These are phyloP conservation scores for Arrhamphus sclerolepis DNA, from an alignment of 2,797 vertebrate genomes.

Conservation along the genomic window DNA sequence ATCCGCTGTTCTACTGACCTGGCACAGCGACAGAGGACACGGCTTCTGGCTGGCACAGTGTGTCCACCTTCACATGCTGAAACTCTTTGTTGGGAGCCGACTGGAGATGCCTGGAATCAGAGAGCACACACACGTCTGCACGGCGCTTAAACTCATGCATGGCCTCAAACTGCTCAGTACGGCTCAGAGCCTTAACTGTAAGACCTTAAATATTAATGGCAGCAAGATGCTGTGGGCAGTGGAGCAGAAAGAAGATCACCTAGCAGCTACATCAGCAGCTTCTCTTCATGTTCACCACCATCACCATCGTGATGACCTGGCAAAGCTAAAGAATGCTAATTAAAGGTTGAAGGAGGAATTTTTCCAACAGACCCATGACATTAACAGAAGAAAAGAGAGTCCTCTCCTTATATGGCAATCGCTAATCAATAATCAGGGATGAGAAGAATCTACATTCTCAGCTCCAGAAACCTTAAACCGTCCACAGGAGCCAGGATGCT, in stretches of 20 bases:
- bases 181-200: constrained; percentile 64
- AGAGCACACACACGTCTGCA: constrained; percentile 15
- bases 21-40: constrained; percentile 90
- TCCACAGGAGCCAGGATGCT: constrained; percentile 41
- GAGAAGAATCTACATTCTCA: constrained; percentile 18
- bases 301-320: constrained; percentile 59
- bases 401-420: constrained; percentile 47
- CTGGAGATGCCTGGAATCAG: constrained; percentile 88
- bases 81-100: constrained; percentile 89
- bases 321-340: constrained; percentile 49
- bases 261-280: constrained; percentile 50
- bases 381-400: constrained; percentile 53
- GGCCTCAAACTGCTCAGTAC: constrained; percentile 27
- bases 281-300: constrained; percentile 30
- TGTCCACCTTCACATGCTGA: constrained; percentile 97
- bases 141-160: constrained; percentile 12
- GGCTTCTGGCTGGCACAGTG: constrained; percentile 90
- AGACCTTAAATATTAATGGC: constrained; percentile 72
- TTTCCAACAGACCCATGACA: constrained; percentile 32
- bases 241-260: constrained; percentile 61
- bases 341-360: constrained; percentile 48
- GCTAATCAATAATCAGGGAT: constrained; percentile 48
- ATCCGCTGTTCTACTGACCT: constrained; percentile 77
- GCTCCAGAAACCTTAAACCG: constrained; percentile 31
- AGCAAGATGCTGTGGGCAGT: constrained; percentile 45